phyloP scores from a whole-genome alignment of 2,888 invertebrate genomes.

The Chymomyza caudatula region DNA sequence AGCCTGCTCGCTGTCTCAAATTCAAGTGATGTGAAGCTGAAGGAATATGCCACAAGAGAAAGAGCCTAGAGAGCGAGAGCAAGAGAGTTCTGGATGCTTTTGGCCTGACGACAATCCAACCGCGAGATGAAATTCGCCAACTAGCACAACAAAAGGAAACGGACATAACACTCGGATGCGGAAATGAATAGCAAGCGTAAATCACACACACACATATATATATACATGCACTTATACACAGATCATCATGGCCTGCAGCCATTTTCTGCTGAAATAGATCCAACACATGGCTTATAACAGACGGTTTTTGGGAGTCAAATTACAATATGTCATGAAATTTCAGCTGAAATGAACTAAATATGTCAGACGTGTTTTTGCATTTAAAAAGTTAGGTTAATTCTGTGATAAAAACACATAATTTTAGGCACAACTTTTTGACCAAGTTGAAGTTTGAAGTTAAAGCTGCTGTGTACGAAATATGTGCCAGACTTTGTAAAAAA shows the following conservation, averaged over 20 bases:
- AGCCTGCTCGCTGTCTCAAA: constrained; percentile 22
- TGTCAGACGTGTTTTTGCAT: not conserved
- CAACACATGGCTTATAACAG: too few species aligned
- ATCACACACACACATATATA: not conserved
- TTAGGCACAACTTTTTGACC: too few species aligned
- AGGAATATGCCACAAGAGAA: constrained; percentile 36
- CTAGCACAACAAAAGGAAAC: constrained; percentile 14
- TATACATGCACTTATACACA: not conserved
- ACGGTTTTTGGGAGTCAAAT: not conserved
- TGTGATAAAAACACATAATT: too few species aligned
- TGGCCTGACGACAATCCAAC: constrained; percentile 42
- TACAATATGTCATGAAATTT: not conserved
- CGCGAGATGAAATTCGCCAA: constrained; percentile 32
- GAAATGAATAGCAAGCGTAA: constrained; percentile 64
- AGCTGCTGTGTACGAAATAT: too few species aligned
- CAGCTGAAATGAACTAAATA: not conserved
- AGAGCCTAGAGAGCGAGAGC: too few species aligned
- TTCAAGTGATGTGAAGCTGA: constrained; percentile 55
- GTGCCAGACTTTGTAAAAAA: too few species aligned
- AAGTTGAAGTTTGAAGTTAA: too few species aligned
- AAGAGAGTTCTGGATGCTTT: too few species aligned
- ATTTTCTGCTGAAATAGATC: not conserved
- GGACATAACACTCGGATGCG: constrained; percentile 69
- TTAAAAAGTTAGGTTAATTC: too few species aligned
- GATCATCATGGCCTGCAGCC: not conserved